Base-by-base conservation (phyloP, 53 echinoderm and acorn worm genomes). In the Patiria pectinifera region DNA sequence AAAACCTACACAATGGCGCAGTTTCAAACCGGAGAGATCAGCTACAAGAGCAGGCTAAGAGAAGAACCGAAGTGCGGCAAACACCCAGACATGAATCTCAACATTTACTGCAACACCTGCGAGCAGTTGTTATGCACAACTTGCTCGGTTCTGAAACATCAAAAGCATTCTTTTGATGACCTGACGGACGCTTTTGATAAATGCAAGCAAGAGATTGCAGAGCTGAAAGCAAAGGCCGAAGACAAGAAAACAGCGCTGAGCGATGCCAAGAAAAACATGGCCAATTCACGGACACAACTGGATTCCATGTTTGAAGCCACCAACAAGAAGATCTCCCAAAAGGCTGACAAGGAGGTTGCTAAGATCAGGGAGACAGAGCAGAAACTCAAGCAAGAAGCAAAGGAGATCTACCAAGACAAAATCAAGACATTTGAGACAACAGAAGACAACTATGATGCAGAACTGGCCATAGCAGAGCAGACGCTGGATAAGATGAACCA, bases 31-130 rank as follows among this genome's bases (percentile, higher is more conserved):
- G 79, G 79, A 78, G 85, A 83, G 83, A 53, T 71, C 19, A 18
- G 69, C 85, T 19, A 45, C n/a, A 85, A 85, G 48, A 85, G 85
- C 47, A 85, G 43, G 23, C 61, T 83, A 25, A 35, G 59, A 21
- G 24, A 74, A 74, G 74, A 74, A 62, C 71, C 85, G 2, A 70
- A 47, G 69, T 85, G 85, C 19, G 22, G 21, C 7, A 85, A 78
- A 24, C 85, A 85, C 13, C 18, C 69, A 45, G 71, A 70, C 44
- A 35, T 44, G 43, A 69, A 71, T 69, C 71, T 69, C 14, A 71
- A 69, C 71, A 66, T 85, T 46, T 85, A 85, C 85, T 85, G 85
- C 19, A 14, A 85, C 3, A 70, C 85, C 15, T 85, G 85, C 46
- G 18, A 18, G 14, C 45, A 85, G 47, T 26, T 71, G 22, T 19